Base-by-base conservation (phyloP, 2,797 vertebrate species). In the Chloroceryle inda region DNA sequence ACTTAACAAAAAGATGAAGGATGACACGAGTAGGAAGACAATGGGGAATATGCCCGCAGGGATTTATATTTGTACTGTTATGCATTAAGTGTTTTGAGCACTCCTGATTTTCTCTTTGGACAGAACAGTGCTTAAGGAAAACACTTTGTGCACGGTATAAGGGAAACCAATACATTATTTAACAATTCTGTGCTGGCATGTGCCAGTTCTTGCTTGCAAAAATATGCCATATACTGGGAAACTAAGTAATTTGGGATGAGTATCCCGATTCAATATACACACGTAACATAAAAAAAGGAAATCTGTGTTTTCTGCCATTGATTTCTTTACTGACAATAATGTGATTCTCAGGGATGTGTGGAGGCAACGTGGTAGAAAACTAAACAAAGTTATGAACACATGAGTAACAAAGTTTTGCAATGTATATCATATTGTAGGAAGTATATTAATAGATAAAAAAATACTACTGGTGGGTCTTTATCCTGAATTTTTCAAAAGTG, bases 151-250 rank as follows among this genome's bases (percentile, higher is more conserved):
- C 40, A 66, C 75, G 67, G 7, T 27, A 38, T 72, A 77, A 85
- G 59, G 77, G 83, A 93, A 94, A 56, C 53, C 45, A 89, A 80
- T 95, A 27, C 35, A 96, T 90, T 93, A 96, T 96, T 97, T 94
- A 96, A 84, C 35, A 78, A 61, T 64, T 81, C 61, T 81, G 6
- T 78, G 58, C 53, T 88, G 74, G 47, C 62, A 64, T 68, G 44
- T 72, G 52, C 72, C 73, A 66, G 88, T 72, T 76, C 53, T 83
- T 91, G 69, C 75, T 92, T 86, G 49, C 15, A 86, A 91, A 96
- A 94, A 45, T 38, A 78, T 50, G 64, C 23, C n/a, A 40, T 75
- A 77, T 27, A 73, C 47, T 61, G 56, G 44, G 78, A 89, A 92
- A 67, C 24, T 56, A 69, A 95, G 90, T 93, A 87, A 93, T 95